Evolutionary conservation across 1,140 invertebrate genomes (phyloP).

Genomic region (Bombus waltoni): DNA sequence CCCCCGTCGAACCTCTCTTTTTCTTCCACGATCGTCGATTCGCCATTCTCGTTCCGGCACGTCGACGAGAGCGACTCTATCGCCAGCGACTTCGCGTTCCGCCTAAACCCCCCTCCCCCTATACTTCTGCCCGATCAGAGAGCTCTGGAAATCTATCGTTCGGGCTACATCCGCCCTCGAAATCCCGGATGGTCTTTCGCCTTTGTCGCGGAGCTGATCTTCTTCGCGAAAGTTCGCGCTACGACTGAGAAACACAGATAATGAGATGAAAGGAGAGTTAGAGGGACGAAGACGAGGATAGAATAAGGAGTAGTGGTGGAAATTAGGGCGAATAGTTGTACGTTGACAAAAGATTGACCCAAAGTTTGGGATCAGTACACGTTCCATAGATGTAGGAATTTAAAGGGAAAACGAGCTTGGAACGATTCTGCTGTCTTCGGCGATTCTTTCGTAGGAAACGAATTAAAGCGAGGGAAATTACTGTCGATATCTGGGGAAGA

Average conservation of each 20-base stretch:
- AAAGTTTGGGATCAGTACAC: neutral
- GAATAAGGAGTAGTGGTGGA: neutral
- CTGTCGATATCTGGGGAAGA: neutral
- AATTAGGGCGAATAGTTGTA: neutral
- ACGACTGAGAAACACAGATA: neutral
- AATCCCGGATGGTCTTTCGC: slow-evolving; percentile 27
- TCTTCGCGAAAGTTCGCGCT: neutral
- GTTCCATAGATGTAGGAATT: neutral
- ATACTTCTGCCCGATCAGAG: neutral
- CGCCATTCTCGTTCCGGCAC: slow-evolving; percentile 52
- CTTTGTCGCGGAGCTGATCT: neutral
- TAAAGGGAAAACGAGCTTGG: neutral
- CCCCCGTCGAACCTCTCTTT: slow-evolving; percentile 16
- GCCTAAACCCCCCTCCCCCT: neutral
- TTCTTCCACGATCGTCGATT: slow-evolving; percentile 50
- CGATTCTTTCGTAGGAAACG: neutral
- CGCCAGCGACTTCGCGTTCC: slow-evolving; percentile 17
- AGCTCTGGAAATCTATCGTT: slow-evolving; percentile 32
- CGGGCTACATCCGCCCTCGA: slow-evolving; percentile 21
- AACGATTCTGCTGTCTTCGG: no score
- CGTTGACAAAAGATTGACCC: neutral
- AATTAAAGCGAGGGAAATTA: neutral
- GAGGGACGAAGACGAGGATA: neutral
- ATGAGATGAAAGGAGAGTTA: neutral
- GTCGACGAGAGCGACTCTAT: slow-evolving; percentile 13